Evolutionary conservation across 2,888 invertebrate species (phyloP), one percentile per base, ranked within the genome.

Genomic region (Exephanes ischioxanthus): DNA sequence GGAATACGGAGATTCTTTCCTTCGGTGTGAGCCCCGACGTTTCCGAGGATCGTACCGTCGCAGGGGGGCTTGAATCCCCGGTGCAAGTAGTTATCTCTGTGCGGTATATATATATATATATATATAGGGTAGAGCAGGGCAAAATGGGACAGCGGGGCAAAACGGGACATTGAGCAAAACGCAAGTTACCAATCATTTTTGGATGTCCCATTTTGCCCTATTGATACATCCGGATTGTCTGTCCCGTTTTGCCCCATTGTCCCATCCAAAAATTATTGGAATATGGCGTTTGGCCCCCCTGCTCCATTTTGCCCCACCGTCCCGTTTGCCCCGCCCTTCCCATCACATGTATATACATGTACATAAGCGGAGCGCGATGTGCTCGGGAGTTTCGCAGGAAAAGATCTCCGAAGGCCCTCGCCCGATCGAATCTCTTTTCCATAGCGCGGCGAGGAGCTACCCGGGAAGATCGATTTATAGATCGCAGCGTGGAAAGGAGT

Each of bases 1-100:
- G 89, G 90, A 92, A 91, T 90, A 91, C 90, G 90, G 89, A 89
- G 90, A 91, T 90, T 90, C 90, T 91, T 91, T 91, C 89, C 90
- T 91, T 90, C 90, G 89, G 88, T 86, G 86, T 45, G 79, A 73
- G 71, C 75, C 58, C 63, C 70, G 63, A 66, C 82, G 76, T 70
- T 70, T 70, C 71, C 30, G 45, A 76, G 26, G 58, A 51, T 71
- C 79, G 63, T 19, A 68, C n/a, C 63, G 61, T 63, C 75, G 73
- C 41, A 11, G 48, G 5, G 19, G 45, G 58, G 11, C 6, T 37
- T 2, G 55, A 58, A 72, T 22, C 11, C 41, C 33, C 26, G 7
- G 63, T n/a, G 63, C 30, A 33, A 14, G 30, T 63, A 33, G 63
- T 63, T 63, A 30, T 63, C 16, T 33, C 63, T 11, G 26, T 4